These are phyloP conservation scores for Diglossa brunneiventris DNA, from an alignment of 2,113 vertebrate species.

Conservation along the genomic window DNA sequence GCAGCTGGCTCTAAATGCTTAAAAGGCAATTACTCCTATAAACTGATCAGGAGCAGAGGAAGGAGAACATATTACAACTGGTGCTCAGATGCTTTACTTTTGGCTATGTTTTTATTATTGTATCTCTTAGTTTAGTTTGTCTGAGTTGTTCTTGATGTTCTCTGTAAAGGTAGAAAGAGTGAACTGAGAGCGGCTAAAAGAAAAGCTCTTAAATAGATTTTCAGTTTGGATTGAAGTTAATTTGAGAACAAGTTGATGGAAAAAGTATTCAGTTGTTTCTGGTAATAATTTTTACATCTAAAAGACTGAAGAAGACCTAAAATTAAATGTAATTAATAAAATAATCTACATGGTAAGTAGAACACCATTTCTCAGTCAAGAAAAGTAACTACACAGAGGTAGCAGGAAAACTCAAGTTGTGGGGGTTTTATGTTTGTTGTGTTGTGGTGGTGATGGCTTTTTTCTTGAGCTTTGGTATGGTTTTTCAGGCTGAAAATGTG, in stretches of 20 bases:
- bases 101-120: background rate
- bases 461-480: background rate
- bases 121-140: background rate
- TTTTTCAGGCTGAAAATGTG: background rate
- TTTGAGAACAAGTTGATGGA: background rate
- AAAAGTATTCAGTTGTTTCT: background rate
- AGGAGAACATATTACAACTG: background rate
- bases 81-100: background rate
- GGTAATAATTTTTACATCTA: background rate
- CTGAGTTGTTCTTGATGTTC: background rate
- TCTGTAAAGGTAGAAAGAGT: background rate
- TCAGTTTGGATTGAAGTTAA: background rate
- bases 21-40: background rate
- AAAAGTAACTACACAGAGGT: background rate
- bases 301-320: background rate
- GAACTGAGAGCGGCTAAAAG: background rate
- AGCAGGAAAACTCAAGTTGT: background rate
- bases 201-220: background rate
- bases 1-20: background rate
- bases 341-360: background rate
- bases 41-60: background rate
- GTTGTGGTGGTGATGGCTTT: background rate
- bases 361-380: background rate
- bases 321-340: background rate
- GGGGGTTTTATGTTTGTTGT: background rate